Evolutionary conservation across 2,797 vertebrate genomes (phyloP), one percentile per base, ranked within the genome.

Genomic region (Zenarchopterus dispar): DNA sequence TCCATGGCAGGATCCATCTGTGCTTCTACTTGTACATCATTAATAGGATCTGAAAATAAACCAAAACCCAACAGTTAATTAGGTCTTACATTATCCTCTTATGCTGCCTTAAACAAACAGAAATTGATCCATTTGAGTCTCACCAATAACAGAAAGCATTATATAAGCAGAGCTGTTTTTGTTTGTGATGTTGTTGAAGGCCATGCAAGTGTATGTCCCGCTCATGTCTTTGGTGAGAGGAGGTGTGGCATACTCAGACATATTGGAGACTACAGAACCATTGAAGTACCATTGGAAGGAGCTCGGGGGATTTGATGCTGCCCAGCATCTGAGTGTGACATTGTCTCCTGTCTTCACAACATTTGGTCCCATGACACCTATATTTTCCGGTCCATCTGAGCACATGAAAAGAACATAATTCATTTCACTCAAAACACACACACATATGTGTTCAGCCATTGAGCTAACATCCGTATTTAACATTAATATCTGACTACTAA

Each of bases 181-280:
- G 19, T 51, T 56, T 0, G 85, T 89, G 55, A 91, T 24, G 21
- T 50, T 45, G 78, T 92, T 92, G 67, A 50, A 72, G 56, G 86
- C 89, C 62, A 33, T 3, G 23, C 91, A 92, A 8, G 39, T 81
- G 66, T 86, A 92, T 0, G 6, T 56, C 23, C 81, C 68, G 1
- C 48, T 67, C 69, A 62, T 74, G 10, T 19, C 8, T 18, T 11
- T n/a, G 26, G 54, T 83, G 2, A 88, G 56, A 17, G 56, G 66
- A 2, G 52, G 53, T 17, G 70, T 82, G n/a, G 48, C 15, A 18
- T 80, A 88, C 49, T 23, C 10, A 0, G 78, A 67, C 8, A 56
- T 68, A 9, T 28, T 69, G 43, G 84, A 81, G 33, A 84, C 74
- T 0, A 16, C 0, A 41, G 31, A 36, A 6, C 19, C 48, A 46